Percentiles rank a stretch among this genome's conserved stretches.
These are phyloP conservation scores for Eubasilissa regina DNA, from an alignment of 1,140 invertebrate species.

Conservation along the genomic window DNA sequence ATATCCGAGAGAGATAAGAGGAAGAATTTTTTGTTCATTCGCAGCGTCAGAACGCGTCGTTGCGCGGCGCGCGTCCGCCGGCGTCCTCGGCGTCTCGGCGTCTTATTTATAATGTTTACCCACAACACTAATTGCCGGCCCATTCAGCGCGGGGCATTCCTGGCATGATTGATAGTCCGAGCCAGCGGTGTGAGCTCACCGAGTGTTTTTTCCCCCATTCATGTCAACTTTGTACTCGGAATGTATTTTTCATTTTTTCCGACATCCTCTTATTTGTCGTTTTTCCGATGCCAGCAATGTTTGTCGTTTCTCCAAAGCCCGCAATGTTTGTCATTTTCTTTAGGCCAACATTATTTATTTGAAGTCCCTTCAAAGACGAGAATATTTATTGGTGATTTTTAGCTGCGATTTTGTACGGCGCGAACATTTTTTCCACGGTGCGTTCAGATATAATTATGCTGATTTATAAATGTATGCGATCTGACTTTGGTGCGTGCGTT, in stretches of 20 bases:
- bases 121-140: slow-evolving; percentile 55
- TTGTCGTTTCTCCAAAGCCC: not conserved
- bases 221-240: slow-evolving; percentile 21
- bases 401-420: not conserved
- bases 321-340: not conserved
- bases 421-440: slow-evolving; percentile 9
- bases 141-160: slow-evolving; percentile 55
- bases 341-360: slow-evolving; percentile 11
- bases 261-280: slow-evolving; percentile 27
- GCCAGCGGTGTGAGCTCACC: slow-evolving; percentile 36
- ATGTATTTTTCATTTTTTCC: slow-evolving; percentile 44
- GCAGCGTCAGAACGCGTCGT: slow-evolving; percentile 5
- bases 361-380: slow-evolving; percentile 7
- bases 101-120: slow-evolving; percentile 59
- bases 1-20: too few species aligned
- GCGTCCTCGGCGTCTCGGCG: slow-evolving; percentile 46
- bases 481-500: slow-evolving; percentile 40
- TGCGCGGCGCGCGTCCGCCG: slow-evolving; percentile 38
- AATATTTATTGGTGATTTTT: slow-evolving; percentile 29
- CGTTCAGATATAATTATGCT: slow-evolving; percentile 15
- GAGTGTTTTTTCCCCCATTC: slow-evolving; percentile 25
- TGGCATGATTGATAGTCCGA: slow-evolving; percentile 50
- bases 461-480: slow-evolving; percentile 17
- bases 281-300: not conserved
- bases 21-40: too few species aligned